These are phyloP conservation scores for Buceros bicornis DNA, from an alignment of 2,797 vertebrate genomes.

Conservation along the genomic window DNA sequence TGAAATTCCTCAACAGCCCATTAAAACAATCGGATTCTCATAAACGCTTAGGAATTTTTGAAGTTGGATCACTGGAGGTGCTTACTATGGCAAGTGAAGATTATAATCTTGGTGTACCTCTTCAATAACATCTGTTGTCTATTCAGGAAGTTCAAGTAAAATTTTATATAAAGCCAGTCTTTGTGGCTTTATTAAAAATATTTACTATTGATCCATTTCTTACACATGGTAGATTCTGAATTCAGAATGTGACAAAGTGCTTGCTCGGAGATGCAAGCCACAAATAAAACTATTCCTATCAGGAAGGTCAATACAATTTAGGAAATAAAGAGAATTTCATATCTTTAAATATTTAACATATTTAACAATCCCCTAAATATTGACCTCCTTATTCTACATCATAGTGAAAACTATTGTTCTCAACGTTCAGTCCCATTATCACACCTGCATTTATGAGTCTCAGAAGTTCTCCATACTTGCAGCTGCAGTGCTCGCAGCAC, in stretches of 20 bases:
- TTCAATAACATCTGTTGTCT: background rate
- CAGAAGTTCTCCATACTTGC: background rate
- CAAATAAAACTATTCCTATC: background rate
- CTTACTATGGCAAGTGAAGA: background rate
- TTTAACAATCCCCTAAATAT: background rate
- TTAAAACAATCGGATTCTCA: background rate
- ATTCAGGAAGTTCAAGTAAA: background rate
- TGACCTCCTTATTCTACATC: background rate
- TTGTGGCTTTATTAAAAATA: background rate
- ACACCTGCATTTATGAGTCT: background rate
- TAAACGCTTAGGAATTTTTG: background rate
- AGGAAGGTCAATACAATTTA: background rate
- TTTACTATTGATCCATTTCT: background rate
- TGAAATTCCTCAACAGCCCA: background rate
- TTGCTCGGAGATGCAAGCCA: background rate
- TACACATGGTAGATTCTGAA: background rate
- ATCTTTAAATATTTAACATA: background rate
- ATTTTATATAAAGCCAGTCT: background rate
- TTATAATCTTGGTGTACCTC: background rate
- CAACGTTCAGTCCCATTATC: background rate
- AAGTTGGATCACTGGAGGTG: background rate
- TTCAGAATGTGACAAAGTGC: background rate
- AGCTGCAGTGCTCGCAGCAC: background rate
- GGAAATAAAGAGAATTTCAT: background rate
- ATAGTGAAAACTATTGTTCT: fast-evolving